Evolutionary conservation across 1,140 invertebrate genomes (phyloP).

Genomic region (Chelonus insularis): DNA sequence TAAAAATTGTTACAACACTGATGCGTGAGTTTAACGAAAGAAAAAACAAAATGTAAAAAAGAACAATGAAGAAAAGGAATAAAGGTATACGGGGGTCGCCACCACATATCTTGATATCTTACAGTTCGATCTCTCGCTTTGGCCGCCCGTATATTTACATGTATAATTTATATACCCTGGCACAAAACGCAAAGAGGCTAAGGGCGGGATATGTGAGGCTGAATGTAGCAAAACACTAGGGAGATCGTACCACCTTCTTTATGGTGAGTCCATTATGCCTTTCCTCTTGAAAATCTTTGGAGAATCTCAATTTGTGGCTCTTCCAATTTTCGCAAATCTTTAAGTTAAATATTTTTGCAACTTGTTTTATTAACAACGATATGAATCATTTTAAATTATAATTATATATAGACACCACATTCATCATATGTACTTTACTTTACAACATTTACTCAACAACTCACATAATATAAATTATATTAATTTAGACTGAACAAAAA

Average conservation of each 20-base stretch:
- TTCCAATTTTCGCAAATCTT: background rate
- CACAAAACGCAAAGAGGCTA: conserved; percentile 10
- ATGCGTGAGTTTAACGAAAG: background rate
- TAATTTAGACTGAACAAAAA: too few relatives aligned
- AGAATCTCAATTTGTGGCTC: conserved; percentile 22
- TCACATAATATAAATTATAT: too few relatives aligned
- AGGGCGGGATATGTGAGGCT: conserved; percentile 20
- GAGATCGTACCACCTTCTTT: conserved; percentile 13
- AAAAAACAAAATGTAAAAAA: background rate
- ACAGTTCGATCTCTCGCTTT: conserved; percentile 45
- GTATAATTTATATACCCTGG: conserved; percentile 57
- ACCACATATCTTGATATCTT: conserved; percentile 52
- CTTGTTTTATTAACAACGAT: background rate
- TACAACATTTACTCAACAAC: too few relatives aligned
- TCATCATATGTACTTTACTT: too few relatives aligned
- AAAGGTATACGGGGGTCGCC: conserved; percentile 43
- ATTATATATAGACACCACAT: background rate
- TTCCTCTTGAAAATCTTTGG: conserved; percentile 8
- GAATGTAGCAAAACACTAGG: conserved; percentile 16
- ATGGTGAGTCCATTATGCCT: conserved; percentile 17
- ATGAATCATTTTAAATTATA: background rate
- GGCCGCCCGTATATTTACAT: conserved; percentile 55
- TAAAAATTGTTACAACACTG: background rate
- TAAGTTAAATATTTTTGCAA: background rate
- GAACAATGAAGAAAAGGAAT: conserved; percentile 5